Percentiles rank a stretch among this genome's conserved stretches.
These are phyloP conservation scores for Melierax canorus DNA, from an alignment of 2,113 vertebrate genomes.

Conservation along the genomic window DNA sequence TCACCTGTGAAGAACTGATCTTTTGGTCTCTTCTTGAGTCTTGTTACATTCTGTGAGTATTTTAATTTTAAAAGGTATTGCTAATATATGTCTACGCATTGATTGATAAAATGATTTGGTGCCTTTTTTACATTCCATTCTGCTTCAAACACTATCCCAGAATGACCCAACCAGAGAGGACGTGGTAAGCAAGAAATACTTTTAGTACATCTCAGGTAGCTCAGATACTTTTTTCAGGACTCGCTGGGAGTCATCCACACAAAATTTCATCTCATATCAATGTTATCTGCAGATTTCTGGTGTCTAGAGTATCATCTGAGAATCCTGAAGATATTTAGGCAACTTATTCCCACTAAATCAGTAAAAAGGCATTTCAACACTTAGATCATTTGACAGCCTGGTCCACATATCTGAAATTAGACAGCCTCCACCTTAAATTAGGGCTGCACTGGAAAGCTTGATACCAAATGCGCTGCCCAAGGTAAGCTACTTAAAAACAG, in stretches of 20 bases:
- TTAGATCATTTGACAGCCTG: neutral
- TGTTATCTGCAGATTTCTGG: neutral
- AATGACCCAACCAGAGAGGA: neutral
- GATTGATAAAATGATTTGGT: neutral
- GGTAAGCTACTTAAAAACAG: neutral
- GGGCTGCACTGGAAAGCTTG: neutral
- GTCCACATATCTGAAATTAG: neutral
- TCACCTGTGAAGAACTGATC: neutral
- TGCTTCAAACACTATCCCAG: neutral
- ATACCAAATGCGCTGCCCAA: neutral
- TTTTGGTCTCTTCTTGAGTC: neutral
- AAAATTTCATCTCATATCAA: neutral
- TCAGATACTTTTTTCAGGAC: neutral
- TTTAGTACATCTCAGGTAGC: neutral
- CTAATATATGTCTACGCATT: neutral
- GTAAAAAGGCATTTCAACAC: neutral
- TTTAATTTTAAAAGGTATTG: neutral
- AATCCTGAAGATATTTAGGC: neutral
- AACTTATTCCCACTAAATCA: neutral
- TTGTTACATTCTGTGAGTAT: neutral
- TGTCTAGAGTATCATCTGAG: neutral
- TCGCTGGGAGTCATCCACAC: neutral
- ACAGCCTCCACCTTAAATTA: neutral
- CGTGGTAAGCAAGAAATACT: neutral
- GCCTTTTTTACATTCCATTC: neutral